A percentile compares a stretch with the other conserved stretches of the same genome.
phyloP scores from a whole-genome alignment of 2,888 invertebrate genomes.

The Pristionchus entomophagus region DNA sequence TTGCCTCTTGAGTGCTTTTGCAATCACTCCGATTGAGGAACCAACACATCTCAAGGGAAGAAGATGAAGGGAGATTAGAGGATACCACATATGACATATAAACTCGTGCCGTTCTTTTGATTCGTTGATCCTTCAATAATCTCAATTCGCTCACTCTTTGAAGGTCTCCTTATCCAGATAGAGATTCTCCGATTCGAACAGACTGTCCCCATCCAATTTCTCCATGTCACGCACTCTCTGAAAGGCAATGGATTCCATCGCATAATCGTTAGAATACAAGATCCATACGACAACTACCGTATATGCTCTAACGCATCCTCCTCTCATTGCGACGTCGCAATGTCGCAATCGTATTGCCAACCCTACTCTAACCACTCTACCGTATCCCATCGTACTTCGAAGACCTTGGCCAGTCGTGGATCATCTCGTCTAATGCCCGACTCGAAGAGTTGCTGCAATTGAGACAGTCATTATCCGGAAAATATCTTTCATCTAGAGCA shows the following conservation, averaged over 20 bases:
- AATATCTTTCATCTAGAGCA: no score
- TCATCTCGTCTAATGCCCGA: slow-evolving; percentile 67
- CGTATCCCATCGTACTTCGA: slow-evolving; percentile 40
- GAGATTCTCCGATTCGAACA: slow-evolving; percentile 60
- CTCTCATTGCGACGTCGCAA: no score
- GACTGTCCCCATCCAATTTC: slow-evolving; percentile 56
- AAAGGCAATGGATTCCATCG: neutral
- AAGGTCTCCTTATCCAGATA: slow-evolving; percentile 64
- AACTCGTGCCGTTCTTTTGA: no score
- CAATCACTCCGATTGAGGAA: slow-evolving; percentile 70
- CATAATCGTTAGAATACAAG: neutral
- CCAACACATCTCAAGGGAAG: slow-evolving; percentile 67
- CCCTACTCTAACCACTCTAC: neutral
- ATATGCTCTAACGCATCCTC: no score
- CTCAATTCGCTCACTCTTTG: slow-evolving; percentile 47
- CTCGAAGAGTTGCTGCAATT: slow-evolving; percentile 59
- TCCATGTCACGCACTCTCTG: slow-evolving; percentile 59
- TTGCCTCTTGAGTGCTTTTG: slow-evolving; percentile 83
- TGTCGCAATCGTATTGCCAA: neutral
- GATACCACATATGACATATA: no score
- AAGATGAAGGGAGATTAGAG: no score
- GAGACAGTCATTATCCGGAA: neutral
- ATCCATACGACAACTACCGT: neutral
- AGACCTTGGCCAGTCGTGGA: slow-evolving; percentile 57
- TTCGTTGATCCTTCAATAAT: neutral